Evolutionary conservation across 1,140 invertebrate genomes (phyloP).

Genomic region (Drusus annulatus): DNA sequence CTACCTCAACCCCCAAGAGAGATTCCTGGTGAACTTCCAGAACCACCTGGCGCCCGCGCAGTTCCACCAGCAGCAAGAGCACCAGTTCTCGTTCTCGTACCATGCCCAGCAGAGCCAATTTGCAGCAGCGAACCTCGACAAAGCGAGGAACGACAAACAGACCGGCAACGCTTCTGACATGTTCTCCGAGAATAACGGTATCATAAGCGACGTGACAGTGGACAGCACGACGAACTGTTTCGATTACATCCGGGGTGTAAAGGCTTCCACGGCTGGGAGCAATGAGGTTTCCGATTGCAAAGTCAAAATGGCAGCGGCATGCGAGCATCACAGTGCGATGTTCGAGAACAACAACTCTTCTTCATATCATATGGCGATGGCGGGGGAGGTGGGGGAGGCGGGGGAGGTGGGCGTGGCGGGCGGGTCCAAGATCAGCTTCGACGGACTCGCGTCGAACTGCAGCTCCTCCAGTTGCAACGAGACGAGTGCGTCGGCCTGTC

Average conservation of each 20-base stretch:
- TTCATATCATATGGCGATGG: constrained; percentile 55
- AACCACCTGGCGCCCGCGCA: constrained; percentile 62
- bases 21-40: constrained; percentile 67
- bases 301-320: constrained; percentile 55
- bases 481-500: constrained; percentile 32
- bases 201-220: constrained; percentile 51
- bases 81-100: constrained; percentile 56
- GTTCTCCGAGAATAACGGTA: constrained; percentile 46
- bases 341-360: constrained; percentile 58
- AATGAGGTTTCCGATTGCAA: constrained; percentile 52
- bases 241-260: constrained; percentile 48
- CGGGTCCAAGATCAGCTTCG: constrained; percentile 52
- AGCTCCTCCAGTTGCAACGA: constrained; percentile 52
- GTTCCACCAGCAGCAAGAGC: constrained; percentile 56
- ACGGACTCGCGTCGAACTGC: constrained; percentile 52
- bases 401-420: constrained; percentile 47
- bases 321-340: constrained; percentile 45
- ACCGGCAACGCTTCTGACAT: constrained; percentile 29
- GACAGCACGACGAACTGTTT: constrained; percentile 54
- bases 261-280: constrained; percentile 17
- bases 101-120: constrained; percentile 56
- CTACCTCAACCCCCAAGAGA: constrained; percentile 65
- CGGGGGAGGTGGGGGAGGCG: constrained; percentile 39
- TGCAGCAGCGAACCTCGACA: constrained; percentile 48
- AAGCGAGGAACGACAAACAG: constrained; percentile 42